Evolutionary conservation across 2,888 invertebrate species (phyloP).

Genomic region (Chesias legatella): DNA sequence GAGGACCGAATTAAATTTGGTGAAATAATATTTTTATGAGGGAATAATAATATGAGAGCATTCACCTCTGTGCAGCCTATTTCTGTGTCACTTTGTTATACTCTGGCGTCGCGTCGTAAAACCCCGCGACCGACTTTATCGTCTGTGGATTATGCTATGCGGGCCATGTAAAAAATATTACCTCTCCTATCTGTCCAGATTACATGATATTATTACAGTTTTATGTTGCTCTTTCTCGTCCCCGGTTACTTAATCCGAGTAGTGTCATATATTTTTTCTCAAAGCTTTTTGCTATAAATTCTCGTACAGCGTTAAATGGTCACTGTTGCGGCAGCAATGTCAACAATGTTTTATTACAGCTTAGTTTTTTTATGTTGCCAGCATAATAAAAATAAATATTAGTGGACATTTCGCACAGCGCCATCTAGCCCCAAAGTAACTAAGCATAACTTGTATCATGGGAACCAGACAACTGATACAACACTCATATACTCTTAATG

Average conservation of each 20-base stretch:
- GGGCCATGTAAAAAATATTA: slow-evolving; percentile 23
- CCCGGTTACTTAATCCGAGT: slow-evolving; percentile 15
- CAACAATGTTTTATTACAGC: slow-evolving; percentile 10
- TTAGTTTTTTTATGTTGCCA: slow-evolving; percentile 1
- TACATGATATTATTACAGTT: slow-evolving; percentile 27
- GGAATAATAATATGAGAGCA: slow-evolving; percentile 40
- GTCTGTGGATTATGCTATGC: slow-evolving; percentile 27
- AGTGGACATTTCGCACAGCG: no score
- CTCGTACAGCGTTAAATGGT: slow-evolving; percentile 5
- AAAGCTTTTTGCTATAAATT: slow-evolving; percentile 11
- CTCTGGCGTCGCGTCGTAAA: slow-evolving; percentile 42
- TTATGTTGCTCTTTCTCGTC: slow-evolving; percentile 21
- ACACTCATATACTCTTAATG: no score
- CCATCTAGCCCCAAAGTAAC: no score
- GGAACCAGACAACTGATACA: no score
- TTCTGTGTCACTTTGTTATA: slow-evolving; percentile 37
- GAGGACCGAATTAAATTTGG: slow-evolving; percentile 23
- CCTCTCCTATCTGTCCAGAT: slow-evolving; percentile 21
- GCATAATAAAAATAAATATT: no score
- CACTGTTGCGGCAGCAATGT: slow-evolving; percentile 6
- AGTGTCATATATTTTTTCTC: slow-evolving; percentile 5
- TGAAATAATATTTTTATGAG: slow-evolving; percentile 48
- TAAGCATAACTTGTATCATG: no score
- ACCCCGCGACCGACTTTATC: slow-evolving; percentile 34
- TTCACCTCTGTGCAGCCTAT: slow-evolving; percentile 35